Conservation (phyloP, 2,113 vertebrate genomes). For the Polyodon spathula region DNA sequence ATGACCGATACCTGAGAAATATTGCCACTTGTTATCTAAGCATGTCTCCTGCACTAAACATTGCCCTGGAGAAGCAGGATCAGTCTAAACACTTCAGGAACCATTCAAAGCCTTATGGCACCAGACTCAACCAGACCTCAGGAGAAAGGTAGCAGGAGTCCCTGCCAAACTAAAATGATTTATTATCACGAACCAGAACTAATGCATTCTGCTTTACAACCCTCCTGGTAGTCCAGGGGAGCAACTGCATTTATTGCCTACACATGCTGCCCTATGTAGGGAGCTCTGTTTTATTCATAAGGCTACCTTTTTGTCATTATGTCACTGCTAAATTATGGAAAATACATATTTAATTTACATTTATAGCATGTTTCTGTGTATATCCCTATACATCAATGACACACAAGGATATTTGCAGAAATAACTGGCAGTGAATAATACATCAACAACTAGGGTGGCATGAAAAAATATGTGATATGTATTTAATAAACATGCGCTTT, state of each 20-base stretch:
- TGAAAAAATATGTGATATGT: too few species aligned
- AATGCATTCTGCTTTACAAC: slow-evolving; percentile 75
- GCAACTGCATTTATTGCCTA: slow-evolving; percentile 74
- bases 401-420: neutral
- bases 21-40: slow-evolving; percentile 72
- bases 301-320: slow-evolving; percentile 64
- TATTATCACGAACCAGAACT: slow-evolving; percentile 73
- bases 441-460: neutral
- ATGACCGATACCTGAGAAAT: slow-evolving; percentile 64
- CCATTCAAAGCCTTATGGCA: slow-evolving; percentile 57
- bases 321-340: slow-evolving; percentile 73
- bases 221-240: slow-evolving; percentile 66
- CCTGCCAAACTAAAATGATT: slow-evolving; percentile 72
- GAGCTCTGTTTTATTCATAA: slow-evolving; percentile 89
- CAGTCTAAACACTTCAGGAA: slow-evolving; percentile 61
- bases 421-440: neutral
- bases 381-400: slow-evolving; percentile 56
- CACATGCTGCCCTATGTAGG: slow-evolving; percentile 64
- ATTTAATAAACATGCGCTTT: too few species aligned
- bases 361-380: slow-evolving; percentile 68
- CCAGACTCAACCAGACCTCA: slow-evolving; percentile 50
- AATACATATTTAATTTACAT: slow-evolving; percentile 79
- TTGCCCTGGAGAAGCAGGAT: slow-evolving; percentile 60
- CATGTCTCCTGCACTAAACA: slow-evolving; percentile 67
- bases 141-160: slow-evolving; percentile 57